Evolutionary conservation across 2,113 vertebrate genomes (phyloP).

Genomic region (Xiphias gladius): DNA sequence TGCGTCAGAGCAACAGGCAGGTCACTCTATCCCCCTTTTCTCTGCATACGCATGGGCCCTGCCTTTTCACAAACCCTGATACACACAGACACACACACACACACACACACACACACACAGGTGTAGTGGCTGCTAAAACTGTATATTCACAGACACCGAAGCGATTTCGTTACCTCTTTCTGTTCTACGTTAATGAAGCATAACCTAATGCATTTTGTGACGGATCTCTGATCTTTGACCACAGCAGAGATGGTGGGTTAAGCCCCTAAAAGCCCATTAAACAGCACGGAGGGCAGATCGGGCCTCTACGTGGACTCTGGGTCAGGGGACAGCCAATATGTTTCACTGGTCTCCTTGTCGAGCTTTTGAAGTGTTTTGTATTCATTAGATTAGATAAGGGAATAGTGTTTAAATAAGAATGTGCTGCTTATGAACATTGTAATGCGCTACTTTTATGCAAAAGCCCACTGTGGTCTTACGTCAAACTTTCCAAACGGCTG

Average conservation of each 20-base stretch:
- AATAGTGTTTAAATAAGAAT: slow-evolving; percentile 33
- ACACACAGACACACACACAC: too few species aligned
- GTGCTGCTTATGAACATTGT: neutral
- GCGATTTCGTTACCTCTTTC: slow-evolving; percentile 8
- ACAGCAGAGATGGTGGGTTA: slow-evolving; percentile 21
- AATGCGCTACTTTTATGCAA: neutral
- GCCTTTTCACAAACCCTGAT: slow-evolving; percentile 38
- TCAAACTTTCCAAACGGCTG: slow-evolving; percentile 51
- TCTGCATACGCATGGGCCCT: slow-evolving; percentile 46
- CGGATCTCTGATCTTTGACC: slow-evolving; percentile 38
- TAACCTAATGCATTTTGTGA: slow-evolving; percentile 23
- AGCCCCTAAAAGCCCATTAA: slow-evolving; percentile 45
- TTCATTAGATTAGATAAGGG: slow-evolving; percentile 60
- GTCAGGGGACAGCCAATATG: slow-evolving; percentile 33
- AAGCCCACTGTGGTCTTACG: slow-evolving; percentile 4
- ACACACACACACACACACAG: slow-evolving; percentile 48
- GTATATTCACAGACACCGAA: slow-evolving; percentile 33
- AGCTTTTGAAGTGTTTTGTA: slow-evolving; percentile 40
- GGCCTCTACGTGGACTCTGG: slow-evolving; percentile 12
- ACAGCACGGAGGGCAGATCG: slow-evolving; percentile 28
- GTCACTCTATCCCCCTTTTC: slow-evolving; percentile 57
- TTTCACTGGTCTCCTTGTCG: slow-evolving; percentile 42
- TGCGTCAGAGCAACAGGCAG: slow-evolving; percentile 76
- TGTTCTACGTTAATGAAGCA: slow-evolving; percentile 17
- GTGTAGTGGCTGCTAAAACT: neutral